Evolutionary conservation across 53 echinoderm and acorn worm species (phyloP), one percentile per base, ranked within the genome.

Genomic region (Crossaster papposus): DNA sequence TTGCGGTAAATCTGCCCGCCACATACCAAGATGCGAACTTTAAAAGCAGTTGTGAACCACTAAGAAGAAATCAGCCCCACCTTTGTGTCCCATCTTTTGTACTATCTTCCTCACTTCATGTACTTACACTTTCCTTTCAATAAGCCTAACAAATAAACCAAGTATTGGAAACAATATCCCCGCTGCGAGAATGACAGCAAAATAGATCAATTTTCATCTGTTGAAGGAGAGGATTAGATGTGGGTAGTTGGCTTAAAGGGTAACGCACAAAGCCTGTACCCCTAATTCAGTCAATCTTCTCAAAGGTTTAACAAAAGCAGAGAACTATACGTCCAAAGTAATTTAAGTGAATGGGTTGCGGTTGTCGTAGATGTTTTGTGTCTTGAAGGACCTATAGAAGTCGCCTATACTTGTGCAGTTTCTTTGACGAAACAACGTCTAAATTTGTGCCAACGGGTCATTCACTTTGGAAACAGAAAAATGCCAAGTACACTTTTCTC

Each of bases 101-200:
- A 32, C 32, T 30, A 12, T n/a, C 54, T 20, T 53, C 79, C 51
- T 52, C 79, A n/a, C 54, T 53, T 54, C 29, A 0, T 79, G 79
- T 79, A 79, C n/a, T 28, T 78, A 53, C 81, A 81, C 62, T 81
- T 58, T 58, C 62, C 22, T 58, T 81, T 81, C 33, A 81, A 81
- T 81, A 14, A 17, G 31, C 58, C 18, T 18, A 23, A 54, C 63
- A 63, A 64, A 63, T 22, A 55, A 31, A 15, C 81, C 32, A 12
- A 30, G 81, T 62, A 32, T 32, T 26, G 28, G 28, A 6, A 7
- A 68, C 28, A 26, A 4, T 26, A 26, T 23, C 28, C n/a, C 81
- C 22, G 81, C 63, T 64, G 81, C 3, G 23, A 11, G 36, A 81
- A 58, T 12, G 62, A 54, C 33, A 74, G 35, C 36, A 3, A 58